These are phyloP conservation scores for Thereva unica DNA, from an alignment of 2,888 invertebrate genomes.

Conservation along the genomic window DNA sequence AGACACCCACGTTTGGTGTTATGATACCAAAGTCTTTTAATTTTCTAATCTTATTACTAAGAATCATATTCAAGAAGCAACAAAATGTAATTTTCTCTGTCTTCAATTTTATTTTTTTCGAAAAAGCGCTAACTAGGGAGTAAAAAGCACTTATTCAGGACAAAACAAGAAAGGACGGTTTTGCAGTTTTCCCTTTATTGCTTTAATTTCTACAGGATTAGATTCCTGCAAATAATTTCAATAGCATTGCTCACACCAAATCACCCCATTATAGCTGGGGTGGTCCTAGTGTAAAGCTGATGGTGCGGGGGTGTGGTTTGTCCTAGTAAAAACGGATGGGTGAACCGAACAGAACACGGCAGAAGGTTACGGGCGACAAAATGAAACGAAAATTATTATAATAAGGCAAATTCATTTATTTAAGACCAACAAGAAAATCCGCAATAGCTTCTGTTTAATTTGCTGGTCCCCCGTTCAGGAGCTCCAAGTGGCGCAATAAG, in stretches of 20 bases:
- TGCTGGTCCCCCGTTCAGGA: conserved; percentile 15
- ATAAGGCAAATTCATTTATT: conserved; percentile 34
- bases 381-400: conserved; percentile 22
- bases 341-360: no score
- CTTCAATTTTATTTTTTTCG: conserved; percentile 9
- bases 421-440: conserved; percentile 23
- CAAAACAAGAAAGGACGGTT: no score
- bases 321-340: no score
- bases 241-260: neutral
- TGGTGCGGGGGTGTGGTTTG: no score
- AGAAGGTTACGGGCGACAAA: neutral
- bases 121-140: conserved; percentile 11
- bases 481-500: conserved; percentile 27
- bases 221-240: conserved; percentile 2
- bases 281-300: no score
- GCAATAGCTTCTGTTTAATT: conserved; percentile 22
- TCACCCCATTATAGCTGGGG: no score
- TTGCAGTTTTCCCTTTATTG: conserved; percentile 4
- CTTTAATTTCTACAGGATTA: neutral
- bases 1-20: no score
- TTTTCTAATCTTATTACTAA: neutral
- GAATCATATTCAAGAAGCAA: conserved; percentile 9
- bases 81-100: conserved; percentile 1
- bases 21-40: neutral
- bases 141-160: conserved; percentile 26